Base-by-base conservation (phyloP, 2,113 vertebrate species). In the Neolamprologus kungweensis region DNA sequence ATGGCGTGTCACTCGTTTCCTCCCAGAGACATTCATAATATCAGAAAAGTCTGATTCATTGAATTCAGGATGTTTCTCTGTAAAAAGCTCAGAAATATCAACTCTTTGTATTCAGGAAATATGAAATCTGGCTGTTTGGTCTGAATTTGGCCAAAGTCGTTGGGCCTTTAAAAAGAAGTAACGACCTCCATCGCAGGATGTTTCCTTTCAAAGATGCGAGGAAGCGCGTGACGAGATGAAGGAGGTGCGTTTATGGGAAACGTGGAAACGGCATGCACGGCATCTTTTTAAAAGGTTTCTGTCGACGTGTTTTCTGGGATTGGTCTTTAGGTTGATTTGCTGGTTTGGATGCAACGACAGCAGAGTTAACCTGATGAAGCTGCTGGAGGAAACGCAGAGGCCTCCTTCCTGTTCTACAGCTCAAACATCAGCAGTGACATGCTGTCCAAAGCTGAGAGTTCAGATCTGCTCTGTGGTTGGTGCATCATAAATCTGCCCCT, bases 181-280 rank as follows among this genome's bases (percentile, higher is more conserved):
- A 42, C 1, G 12, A 23, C 35, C 35, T 23, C 65, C 23, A 45
- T 73, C 4, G 5, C 8, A 73, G 37, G 3, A 0, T 3, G 40
- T 45, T 26, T 47, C 2, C 0, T 73, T 73, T 16, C 68, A 45
- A 26, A 3, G 68, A 10, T 0, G 1, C 1, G 12, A 71, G 10
- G 33, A 37, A 37, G 10, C 2, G 0, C 7, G 1, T 35, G 35
- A 71, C 5, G 35, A 23, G n/a, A 40, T 40, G 33, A 6, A 21
- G 37, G 37, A 28, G 68, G 21, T 73, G 68, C 7, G 2, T 75
- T 75, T 2, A 47, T 5, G 68, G 23, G 23, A 47, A 16, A 3
- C 1, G 2, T 73, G 37, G 37, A 45, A 75, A 75, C 5, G 0
- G 21, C 13, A 28, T 0, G 1, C 16, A 0, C 2, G 16, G 2